Evolutionary conservation across 92 coral and sea anemone genomes (phyloP), one percentile per base, ranked within the genome.

Genomic region (Meandrina meandrites): DNA sequence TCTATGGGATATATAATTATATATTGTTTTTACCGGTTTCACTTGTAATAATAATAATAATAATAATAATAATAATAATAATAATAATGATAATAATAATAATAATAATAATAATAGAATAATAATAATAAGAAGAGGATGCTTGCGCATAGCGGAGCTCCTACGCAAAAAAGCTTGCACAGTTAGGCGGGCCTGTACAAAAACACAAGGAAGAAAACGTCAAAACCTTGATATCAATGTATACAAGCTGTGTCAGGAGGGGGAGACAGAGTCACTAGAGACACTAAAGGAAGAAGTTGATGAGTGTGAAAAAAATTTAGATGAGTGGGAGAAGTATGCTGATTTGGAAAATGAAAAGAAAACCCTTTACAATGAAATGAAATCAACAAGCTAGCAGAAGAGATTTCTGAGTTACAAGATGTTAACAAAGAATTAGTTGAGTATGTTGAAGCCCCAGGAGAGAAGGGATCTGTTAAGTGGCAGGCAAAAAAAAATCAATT

Each of bases 291-390:
- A 90, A 58, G 90, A 92, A 78, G 78, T 84, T 47, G 54, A 88
- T 45, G 54, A 68, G 36, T 87, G 89, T 83, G 73, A 86, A 34
- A 81, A 81, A 30, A 93, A 93, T 73, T 62, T 86, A 17, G 70
- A 86, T 73, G 84, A 81, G 40, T 92, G 88, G 91, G 90, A 84
- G 45, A 84, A 87, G 35, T 92, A 79, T 50, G 71, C 74, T 48
- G 77, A 92, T 79, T 86, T 92, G 83, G 90, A n/a, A 89, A 87
- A 89, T 27, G 89, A 78, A 62, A 89, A 86, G 70, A 51, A 92
- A 50, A 82, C 76, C 16, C 28, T 92, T 3, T 92, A 82, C 67
- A 77, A 89, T 76, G 89, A 89, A 31, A 92, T 16, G 90, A 89
- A 82, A 89, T 70, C 27, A 82, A 86, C 18, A 76, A 79, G 58